Evolutionary conservation across 1,140 invertebrate genomes (phyloP), one percentile per base, ranked within the genome.

Genomic region (Nasonia giraulti): DNA sequence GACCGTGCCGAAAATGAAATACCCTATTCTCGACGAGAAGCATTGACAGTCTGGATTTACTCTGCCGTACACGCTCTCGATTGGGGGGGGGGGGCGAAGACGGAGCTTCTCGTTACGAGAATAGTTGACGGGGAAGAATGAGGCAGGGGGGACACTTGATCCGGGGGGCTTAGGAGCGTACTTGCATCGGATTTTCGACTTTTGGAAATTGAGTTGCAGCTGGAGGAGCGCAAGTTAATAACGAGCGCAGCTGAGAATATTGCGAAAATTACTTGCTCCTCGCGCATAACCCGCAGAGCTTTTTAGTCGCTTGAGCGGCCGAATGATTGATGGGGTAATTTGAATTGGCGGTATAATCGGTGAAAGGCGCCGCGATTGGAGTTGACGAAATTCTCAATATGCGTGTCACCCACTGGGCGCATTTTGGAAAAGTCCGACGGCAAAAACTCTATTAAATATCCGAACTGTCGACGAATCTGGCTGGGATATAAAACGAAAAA

Each of bases 101-200:
- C 40, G 79, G 69, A 80, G 71, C 20, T 62, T 6, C 79, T 81
- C 40, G 40, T 81, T 82, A 82, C 44, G 20, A 14, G 4, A 17
- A 68, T 44, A 80, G 40, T n/a, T 62, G 20, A 40, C n/a, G 12
- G 14, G 37, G 23, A n/a, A 69, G 2, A 20, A n/a, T 12, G 55
- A 69, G 20, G 31, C 20, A 17, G 80, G 68, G 33, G 55, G 17
- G 55, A 23, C 47, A 62, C 33, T 83, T 68, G 81, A 76, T 83
- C 77, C 47, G 14, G n/a, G 20, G 20, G 40, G 73, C 55, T 76
- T 47, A 69, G 5, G 31, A 62, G 27, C n/a, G 31, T 62, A 27
- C 47, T 33, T n/a, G 12, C 80, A 81, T 81, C 73, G 47, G 80
- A 55, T 76, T 75, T 66, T 73, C 6, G 37, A 76, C 73, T 82